Percentiles rank a stretch among this genome's conserved stretches.
phyloP scores from a whole-genome alignment of 2,888 invertebrate species.

The Phortica okadai region DNA sequence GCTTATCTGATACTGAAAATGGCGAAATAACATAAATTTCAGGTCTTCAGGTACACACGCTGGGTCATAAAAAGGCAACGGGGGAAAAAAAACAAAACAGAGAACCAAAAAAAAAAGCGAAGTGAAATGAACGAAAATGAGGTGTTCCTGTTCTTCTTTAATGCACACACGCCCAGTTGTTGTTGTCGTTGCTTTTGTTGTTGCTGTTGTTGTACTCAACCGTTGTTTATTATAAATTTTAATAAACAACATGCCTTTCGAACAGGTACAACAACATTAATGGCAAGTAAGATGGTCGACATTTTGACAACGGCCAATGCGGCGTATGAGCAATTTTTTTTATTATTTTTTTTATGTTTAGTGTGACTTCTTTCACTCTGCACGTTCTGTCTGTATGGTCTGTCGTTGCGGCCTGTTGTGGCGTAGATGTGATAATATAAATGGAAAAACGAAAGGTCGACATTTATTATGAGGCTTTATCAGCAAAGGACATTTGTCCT shows the following conservation, averaged over 20 bases:
- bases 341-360: conserved; percentile 39
- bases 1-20: conserved; percentile 75
- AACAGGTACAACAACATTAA: conserved; percentile 34
- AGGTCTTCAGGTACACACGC: conserved; percentile 4
- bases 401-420: conserved; percentile 24
- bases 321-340: conserved; percentile 22
- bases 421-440: conserved; percentile 70
- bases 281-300: conserved; percentile 26
- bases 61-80: not conserved
- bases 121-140: not conserved
- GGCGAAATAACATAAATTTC: conserved; percentile 74
- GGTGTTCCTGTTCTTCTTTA: conserved; percentile 35
- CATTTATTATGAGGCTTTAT: conserved; percentile 76
- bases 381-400: conserved; percentile 31
- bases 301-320: not conserved
- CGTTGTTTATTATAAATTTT: conserved; percentile 67
- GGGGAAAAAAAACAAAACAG: not conserved
- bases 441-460: conserved; percentile 76
- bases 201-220: conserved; percentile 48
- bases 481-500: conserved; percentile 75
- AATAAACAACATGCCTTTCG: conserved; percentile 50
- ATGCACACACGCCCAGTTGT: conserved; percentile 41
- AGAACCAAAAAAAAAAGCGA: not conserved
- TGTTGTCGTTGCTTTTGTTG: conserved; percentile 33
- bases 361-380: conserved; percentile 32